These are phyloP conservation scores for Zaprionus kolodkinae DNA, from an alignment of 1,140 invertebrate genomes.

Conservation along the genomic window DNA sequence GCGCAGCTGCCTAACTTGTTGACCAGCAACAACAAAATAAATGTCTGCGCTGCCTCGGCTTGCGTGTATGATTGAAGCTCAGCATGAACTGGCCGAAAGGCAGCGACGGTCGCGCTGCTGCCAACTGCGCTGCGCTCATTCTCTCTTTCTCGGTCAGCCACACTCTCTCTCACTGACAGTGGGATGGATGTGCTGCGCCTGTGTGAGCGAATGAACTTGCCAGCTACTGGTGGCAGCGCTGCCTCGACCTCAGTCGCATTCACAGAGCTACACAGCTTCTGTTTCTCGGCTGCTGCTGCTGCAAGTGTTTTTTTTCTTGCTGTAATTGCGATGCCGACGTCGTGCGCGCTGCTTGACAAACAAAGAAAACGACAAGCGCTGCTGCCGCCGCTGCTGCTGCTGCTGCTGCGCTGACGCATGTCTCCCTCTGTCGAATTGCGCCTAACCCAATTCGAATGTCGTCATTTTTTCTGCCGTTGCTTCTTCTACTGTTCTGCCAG, in stretches of 20 bases:
- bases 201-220: constrained; percentile 36
- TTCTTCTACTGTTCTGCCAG: background rate
- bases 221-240: constrained; percentile 15
- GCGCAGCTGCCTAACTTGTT: constrained; percentile 53
- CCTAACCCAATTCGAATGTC: constrained; percentile 73
- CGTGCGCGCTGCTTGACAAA: constrained; percentile 17
- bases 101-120: background rate
- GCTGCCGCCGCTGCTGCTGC: constrained; percentile 25
- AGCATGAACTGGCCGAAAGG: constrained; percentile 55
- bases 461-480: constrained; percentile 39
- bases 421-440: constrained; percentile 53
- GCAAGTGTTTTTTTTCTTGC: constrained; percentile 16
- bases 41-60: constrained; percentile 41
- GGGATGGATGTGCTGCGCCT: background rate
- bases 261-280: constrained; percentile 11
- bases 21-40: constrained; percentile 64
- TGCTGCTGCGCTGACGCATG: constrained; percentile 54
- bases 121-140: constrained; percentile 2
- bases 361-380: constrained; percentile 38
- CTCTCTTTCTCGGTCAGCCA: background rate
- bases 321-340: constrained; percentile 30
- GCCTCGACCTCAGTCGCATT: background rate
- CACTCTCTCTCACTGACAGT: background rate
- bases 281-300: constrained; percentile 5
- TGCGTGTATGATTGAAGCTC: constrained; percentile 72